These are phyloP conservation scores for Scomber scombrus DNA, from an alignment of 2,113 vertebrate genomes.

Conservation along the genomic window DNA sequence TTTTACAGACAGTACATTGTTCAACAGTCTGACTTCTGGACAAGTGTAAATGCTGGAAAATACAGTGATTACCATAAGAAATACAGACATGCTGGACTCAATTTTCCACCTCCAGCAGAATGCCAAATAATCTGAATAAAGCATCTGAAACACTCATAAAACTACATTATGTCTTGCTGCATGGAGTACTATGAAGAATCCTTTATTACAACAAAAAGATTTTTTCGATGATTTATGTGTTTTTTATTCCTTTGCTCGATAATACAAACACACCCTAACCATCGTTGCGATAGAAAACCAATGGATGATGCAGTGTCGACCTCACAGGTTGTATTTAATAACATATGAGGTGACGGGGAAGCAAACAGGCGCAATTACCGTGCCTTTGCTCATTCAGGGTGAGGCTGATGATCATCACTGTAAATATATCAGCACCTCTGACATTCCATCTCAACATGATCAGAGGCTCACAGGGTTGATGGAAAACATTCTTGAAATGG, in stretches of 20 bases:
- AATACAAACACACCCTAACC: constrained; percentile 10
- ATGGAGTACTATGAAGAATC: not conserved
- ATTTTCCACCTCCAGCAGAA: constrained; percentile 27
- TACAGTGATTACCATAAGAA: constrained; percentile 25
- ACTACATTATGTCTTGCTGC: constrained; percentile 13
- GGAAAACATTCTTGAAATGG: constrained; percentile 30
- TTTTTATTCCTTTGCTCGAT: not conserved
- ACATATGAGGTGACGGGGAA: constrained; percentile 22
- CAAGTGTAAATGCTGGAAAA: not conserved
- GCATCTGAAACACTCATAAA: not conserved
- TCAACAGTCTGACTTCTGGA: constrained; percentile 14
- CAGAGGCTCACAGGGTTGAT: not conserved
- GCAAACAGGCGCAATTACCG: not conserved
- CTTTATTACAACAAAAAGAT: constrained; percentile 37
- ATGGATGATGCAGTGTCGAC: constrained; percentile 18
- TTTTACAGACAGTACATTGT: constrained; percentile 25
- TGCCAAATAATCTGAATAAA: constrained; percentile 20
- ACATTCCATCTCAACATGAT: constrained; percentile 11
- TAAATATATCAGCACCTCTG: constrained; percentile 22
- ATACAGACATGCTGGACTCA: constrained; percentile 17
- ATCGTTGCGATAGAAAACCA: constrained; percentile 9
- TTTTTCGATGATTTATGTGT: constrained; percentile 28
- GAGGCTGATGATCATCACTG: not conserved
- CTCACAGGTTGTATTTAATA: constrained; percentile 19
- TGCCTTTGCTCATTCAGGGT: not conserved